Conservation (phyloP, 2,888 invertebrate species). For the Azorinus chamasolen region DNA sequence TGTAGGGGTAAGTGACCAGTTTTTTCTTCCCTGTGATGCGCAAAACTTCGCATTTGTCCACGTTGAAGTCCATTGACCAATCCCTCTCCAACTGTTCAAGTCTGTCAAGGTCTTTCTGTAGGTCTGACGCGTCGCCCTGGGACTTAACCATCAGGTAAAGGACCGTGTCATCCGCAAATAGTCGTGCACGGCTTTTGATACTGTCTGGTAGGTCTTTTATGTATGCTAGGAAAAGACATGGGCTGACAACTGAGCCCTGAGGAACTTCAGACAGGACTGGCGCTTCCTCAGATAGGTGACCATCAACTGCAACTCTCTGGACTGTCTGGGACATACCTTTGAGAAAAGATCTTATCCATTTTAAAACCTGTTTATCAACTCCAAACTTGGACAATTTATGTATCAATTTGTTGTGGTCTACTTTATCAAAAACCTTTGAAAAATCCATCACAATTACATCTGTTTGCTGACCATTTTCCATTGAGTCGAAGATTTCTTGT, state of each 20-base stretch:
- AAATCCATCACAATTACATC: constrained; percentile 9
- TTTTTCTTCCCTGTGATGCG: no score
- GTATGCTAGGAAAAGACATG: no score
- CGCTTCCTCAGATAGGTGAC: neutral
- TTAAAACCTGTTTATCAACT: constrained; percentile 1
- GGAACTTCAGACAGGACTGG: neutral
- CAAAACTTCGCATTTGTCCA: constrained; percentile 19
- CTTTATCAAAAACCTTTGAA: neutral
- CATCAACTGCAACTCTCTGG: constrained; percentile 7
- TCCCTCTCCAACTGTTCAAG: constrained; percentile 14
- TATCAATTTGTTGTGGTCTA: no score
- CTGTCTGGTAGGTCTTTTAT: no score
- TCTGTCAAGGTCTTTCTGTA: no score
- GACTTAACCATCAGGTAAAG: no score
- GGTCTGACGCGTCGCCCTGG: no score
- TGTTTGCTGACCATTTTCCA: constrained; percentile 9
- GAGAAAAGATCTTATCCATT: constrained; percentile 17
- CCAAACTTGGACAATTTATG: no score
- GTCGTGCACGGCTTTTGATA: no score
- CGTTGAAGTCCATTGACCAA: constrained; percentile 13
- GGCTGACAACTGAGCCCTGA: neutral
- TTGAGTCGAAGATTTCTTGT: constrained; percentile 4
- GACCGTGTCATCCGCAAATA: no score
- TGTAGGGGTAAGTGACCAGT: no score
- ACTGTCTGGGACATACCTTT: neutral